Percentiles rank a stretch among this genome's conserved stretches.
phyloP scores from a whole-genome alignment of 2,113 vertebrate genomes.

The Tragelaphus strepsiceros region DNA sequence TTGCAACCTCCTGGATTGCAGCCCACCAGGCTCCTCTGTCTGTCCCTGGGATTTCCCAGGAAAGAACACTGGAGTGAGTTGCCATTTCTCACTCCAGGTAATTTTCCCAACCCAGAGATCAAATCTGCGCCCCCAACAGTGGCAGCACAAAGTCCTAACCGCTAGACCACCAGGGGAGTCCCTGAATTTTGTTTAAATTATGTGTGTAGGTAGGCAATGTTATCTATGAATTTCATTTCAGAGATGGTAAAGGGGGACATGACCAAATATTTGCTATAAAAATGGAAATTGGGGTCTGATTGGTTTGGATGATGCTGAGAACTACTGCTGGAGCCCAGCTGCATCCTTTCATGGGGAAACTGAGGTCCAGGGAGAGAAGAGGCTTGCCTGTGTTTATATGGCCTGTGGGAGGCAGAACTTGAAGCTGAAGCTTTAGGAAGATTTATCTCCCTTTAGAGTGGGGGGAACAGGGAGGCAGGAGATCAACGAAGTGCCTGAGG shows the following conservation, averaged over 20 bases:
- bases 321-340: background rate
- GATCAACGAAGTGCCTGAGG: background rate
- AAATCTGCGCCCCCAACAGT: accelerated
- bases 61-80: background rate
- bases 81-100: background rate
- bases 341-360: background rate
- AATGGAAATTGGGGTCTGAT: background rate
- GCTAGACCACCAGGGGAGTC: background rate
- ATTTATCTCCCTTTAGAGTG: background rate
- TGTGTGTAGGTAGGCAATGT: background rate
- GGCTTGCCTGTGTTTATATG: background rate
- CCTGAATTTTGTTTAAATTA: background rate
- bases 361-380: background rate
- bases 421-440: background rate
- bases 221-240: background rate
- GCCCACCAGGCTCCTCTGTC: background rate
- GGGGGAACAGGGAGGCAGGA: background rate
- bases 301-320: background rate
- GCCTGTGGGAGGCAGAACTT: background rate
- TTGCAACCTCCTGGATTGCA: background rate
- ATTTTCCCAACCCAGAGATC: background rate
- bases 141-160: background rate
- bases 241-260: background rate
- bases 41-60: background rate
- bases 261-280: background rate